phyloP scores from a whole-genome alignment of 2,888 invertebrate genomes.

The Meghimatium bilineatum region DNA sequence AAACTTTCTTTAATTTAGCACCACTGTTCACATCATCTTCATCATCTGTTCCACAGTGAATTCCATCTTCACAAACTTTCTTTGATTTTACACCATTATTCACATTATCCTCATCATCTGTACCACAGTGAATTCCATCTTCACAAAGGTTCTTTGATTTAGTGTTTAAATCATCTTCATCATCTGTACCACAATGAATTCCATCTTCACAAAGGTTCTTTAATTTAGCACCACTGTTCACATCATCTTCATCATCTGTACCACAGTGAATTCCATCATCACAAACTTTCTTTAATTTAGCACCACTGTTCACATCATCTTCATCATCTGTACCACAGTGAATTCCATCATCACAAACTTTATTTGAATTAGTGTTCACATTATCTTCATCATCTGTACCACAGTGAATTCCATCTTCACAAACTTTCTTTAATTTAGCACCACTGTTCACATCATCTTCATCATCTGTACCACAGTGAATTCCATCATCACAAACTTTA shows the following conservation, averaged over 20 bases:
- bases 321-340: slow-evolving; percentile 58
- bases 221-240: slow-evolving; percentile 24
- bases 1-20: slow-evolving; percentile 28
- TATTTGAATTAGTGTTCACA: slow-evolving; percentile 51
- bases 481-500: slow-evolving; percentile 48
- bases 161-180: slow-evolving; percentile 49
- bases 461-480: slow-evolving; percentile 60
- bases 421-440: slow-evolving; percentile 35
- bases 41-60: slow-evolving; percentile 60
- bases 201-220: slow-evolving; percentile 49
- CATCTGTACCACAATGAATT: slow-evolving; percentile 60
- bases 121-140: slow-evolving; percentile 60
- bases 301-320: slow-evolving; percentile 51
- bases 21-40: slow-evolving; percentile 27
- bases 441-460: slow-evolving; percentile 52
- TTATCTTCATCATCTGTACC: slow-evolving; percentile 56
- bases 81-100: background rate
- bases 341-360: slow-evolving; percentile 55
- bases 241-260: slow-evolving; percentile 47
- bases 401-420: slow-evolving; percentile 59
- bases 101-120: slow-evolving; percentile 53
- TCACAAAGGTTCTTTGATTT: slow-evolving; percentile 49
- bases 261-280: slow-evolving; percentile 57
- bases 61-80: slow-evolving; percentile 56
- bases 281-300: slow-evolving; percentile 48